Conservation (phyloP, 2,888 invertebrate species). For the Aspidapion aeneum region DNA sequence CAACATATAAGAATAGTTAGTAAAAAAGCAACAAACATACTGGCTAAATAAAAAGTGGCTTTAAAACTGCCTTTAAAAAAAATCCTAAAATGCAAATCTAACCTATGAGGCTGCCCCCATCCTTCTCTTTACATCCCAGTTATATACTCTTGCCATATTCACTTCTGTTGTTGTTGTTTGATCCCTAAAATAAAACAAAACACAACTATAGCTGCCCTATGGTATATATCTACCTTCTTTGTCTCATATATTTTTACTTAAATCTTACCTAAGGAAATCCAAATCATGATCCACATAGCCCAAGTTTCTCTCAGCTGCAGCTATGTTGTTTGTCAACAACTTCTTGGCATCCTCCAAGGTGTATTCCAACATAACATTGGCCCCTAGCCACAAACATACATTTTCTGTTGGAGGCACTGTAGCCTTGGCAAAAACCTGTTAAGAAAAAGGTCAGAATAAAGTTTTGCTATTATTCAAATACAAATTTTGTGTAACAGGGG, state of each 20-base stretch:
- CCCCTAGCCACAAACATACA: conserved; percentile 80
- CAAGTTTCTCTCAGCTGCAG: conserved; percentile 79
- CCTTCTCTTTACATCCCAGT: conserved; percentile 96
- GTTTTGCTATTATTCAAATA: no score
- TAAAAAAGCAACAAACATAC: no score
- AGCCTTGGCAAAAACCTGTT: conserved; percentile 72
- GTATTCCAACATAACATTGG: conserved; percentile 98
- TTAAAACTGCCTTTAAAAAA: no score
- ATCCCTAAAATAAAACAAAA: conserved; percentile 71
- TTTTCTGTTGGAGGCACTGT: conserved; percentile 84
- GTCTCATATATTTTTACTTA: no score
- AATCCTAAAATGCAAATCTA: no score
- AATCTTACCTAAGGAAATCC: conserved; percentile 77
- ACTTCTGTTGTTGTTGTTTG: conserved; percentile 98
- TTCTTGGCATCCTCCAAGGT: conserved; percentile 85
- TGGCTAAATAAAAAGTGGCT: no score
- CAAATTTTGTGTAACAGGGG: no score
- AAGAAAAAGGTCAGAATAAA: no score
- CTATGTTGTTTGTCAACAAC: conserved; percentile 77
- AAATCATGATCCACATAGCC: conserved; percentile 87
- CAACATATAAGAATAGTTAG: no score
- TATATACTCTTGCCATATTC: conserved; percentile 97
- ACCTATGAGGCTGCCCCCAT: no score
- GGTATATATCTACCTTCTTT: not conserved
- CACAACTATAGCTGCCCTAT: not conserved